Evolutionary conservation across 2,888 invertebrate genomes (phyloP).

Genomic region (Acanthosepion pharaonis): DNA sequence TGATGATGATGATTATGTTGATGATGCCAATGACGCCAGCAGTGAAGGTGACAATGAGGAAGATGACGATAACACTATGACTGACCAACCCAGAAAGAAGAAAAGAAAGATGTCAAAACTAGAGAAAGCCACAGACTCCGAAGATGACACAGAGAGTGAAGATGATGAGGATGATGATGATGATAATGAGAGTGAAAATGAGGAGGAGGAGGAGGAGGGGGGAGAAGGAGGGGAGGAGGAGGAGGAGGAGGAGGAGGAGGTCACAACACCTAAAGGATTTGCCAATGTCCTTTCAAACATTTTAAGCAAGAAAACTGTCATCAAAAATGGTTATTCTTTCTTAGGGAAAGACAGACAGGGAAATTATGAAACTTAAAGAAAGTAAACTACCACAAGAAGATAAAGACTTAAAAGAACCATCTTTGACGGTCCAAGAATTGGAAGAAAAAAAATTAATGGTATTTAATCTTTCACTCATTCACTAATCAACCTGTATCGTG

Average conservation of each 20-base stretch:
- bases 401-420: neutral
- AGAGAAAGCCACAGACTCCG: neutral
- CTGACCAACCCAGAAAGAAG: neutral
- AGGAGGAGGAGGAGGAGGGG: too few species aligned
- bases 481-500: too few species aligned
- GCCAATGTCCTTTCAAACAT: slow-evolving; percentile 63
- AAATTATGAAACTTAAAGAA: slow-evolving; percentile 52
- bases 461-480: neutral
- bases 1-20: neutral
- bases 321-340: slow-evolving; percentile 56
- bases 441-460: neutral
- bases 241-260: neutral
- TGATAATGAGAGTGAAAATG: neutral
- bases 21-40: neutral
- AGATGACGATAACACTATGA: neutral
- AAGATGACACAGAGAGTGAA: neutral
- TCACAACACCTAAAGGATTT: slow-evolving; percentile 49
- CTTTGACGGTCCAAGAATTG: neutral
- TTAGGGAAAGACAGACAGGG: slow-evolving; percentile 50
- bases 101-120: neutral
- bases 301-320: slow-evolving; percentile 53
- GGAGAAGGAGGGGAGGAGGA: too few species aligned
- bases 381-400: slow-evolving; percentile 44
- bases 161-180: neutral
- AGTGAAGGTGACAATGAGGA: neutral